Base-by-base conservation (phyloP, 2,888 invertebrate species). In the Nymphalis polychloros region DNA sequence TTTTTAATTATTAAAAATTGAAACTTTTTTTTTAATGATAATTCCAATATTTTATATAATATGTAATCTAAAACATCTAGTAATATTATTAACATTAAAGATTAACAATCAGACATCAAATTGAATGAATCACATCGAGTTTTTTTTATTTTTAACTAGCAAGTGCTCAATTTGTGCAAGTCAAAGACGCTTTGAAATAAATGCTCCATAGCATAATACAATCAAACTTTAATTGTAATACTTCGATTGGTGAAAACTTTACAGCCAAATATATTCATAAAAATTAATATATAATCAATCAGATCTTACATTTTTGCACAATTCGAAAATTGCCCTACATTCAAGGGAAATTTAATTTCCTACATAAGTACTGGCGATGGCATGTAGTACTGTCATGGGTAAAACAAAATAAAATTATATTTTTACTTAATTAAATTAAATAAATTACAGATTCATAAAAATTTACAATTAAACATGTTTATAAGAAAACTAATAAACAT, bases 401-500 rank as follows among this genome's bases (percentile, higher is more conserved):
- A 57, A n/a, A 55, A 7, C 3, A 50, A 27, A 55, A 31, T 8
- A 55, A n/a, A 57, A 57, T 19, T 13, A 41, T 35, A 57, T 57
- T 41, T 55, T 35, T 13, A 41, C 57, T 41, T 3, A 16, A 27
- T 27, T 31, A 8, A 13, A 41, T 41, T 19, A 19, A 57, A 41
- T 13, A n/a, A 57, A 27, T 27, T 19, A 57, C n/a, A 57, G 35
- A 57, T 20, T 27, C 13, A 50, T 49, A 64, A 35, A 50, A 17
- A 16, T 23, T 20, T 65, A 50, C 8, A 52, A n/a, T 27, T 57
- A 64, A n/a, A 46, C 19, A 53, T 13, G 31, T 17, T 53, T 65
- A 27, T 2, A 52, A 57, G 57, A 41, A 41, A 59, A 46, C 16
- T n/a, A 52, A 59, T 47, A 66, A 60, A 31, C 41, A 35, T 59